Evolutionary conservation across 2,888 invertebrate genomes (phyloP).

Genomic region (Deroplatys truncata): DNA sequence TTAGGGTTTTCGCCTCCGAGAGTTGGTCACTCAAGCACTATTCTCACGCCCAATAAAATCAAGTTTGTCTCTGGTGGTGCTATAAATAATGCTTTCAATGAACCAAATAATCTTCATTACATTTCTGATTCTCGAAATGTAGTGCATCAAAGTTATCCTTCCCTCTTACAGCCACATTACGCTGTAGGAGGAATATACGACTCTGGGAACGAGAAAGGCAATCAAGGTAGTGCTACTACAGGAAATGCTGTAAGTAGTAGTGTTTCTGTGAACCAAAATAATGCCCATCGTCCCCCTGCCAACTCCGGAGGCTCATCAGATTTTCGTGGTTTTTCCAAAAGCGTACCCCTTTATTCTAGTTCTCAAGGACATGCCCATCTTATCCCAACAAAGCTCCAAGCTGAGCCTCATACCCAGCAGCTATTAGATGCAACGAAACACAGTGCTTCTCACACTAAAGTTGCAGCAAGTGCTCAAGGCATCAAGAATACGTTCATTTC

Average conservation of each 20-base stretch:
- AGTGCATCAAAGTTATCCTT: not conserved
- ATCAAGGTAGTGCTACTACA: not conserved
- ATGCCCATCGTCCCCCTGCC: not conserved
- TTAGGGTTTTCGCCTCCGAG: not conserved
- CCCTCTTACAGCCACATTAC: not conserved
- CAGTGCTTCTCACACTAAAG: not conserved
- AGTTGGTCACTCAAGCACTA: not conserved
- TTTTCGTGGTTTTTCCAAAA: not conserved
- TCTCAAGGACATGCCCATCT: not conserved
- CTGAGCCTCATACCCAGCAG: not conserved
- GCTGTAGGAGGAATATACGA: not conserved
- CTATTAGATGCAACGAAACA: not conserved
- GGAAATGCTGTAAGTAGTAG: not conserved
- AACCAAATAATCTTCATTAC: not conserved
- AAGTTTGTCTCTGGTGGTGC: not conserved
- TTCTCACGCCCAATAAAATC: not conserved
- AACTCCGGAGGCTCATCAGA: not conserved
- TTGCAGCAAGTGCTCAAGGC: not conserved
- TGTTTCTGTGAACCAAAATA: not conserved
- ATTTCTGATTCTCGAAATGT: not conserved
- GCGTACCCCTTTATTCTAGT: not conserved
- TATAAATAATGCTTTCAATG: not conserved
- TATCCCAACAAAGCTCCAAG: not conserved
- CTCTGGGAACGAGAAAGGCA: not conserved
- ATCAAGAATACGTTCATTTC: not conserved